Evolutionary conservation across 2,888 invertebrate genomes (phyloP), one percentile per base, ranked within the genome.

Genomic region (Ferdinandea cuprea): DNA sequence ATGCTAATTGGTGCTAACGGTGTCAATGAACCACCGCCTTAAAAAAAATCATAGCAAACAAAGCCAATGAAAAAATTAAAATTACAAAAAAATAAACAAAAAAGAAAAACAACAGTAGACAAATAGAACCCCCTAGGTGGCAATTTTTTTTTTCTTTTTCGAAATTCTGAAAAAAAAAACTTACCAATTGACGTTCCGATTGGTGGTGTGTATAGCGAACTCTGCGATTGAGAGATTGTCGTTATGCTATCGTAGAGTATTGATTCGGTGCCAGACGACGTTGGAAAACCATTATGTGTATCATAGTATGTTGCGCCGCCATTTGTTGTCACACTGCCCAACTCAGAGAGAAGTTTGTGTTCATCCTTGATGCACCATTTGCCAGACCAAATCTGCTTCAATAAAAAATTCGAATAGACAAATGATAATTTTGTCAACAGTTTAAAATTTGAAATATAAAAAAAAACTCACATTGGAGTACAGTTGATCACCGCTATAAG

Each of bases 341-440:
- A 92, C 90, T 97, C 97, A 54, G 96, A 96, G 85, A 97, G 92
- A 59, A 97, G 91, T 91, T 97, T 97, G 92, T 96, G 96, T 89
- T 97, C 96, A 91, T 97, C 97, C 91, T 97, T 97, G 89, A 97
- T 94, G 91, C 95, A 96, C 97, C 97, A 97, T 92, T 97, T 97
- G 85, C 94, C 94, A 85, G 97, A 95, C 93, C 96, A 96, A 85
- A 96, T 95, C 96, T 96, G 78, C 17, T 40, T 11, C 13, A 40
- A 37, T 30, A 44, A 25, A 37, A 63, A 48, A 32, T 3, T 5
- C 3, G 40, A 40, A 40, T n/a, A n/a, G n/a, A n/a, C n/a, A n/a
- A n/a, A n/a, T n/a, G n/a, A n/a, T n/a, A n/a, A 44, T 15, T 32
- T 3, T 8, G 35, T 13, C 30, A 40, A 28, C 5, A 7, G 40